phyloP scores from a whole-genome alignment of 2,888 invertebrate species.

The Caradrina clavipalpis region DNA sequence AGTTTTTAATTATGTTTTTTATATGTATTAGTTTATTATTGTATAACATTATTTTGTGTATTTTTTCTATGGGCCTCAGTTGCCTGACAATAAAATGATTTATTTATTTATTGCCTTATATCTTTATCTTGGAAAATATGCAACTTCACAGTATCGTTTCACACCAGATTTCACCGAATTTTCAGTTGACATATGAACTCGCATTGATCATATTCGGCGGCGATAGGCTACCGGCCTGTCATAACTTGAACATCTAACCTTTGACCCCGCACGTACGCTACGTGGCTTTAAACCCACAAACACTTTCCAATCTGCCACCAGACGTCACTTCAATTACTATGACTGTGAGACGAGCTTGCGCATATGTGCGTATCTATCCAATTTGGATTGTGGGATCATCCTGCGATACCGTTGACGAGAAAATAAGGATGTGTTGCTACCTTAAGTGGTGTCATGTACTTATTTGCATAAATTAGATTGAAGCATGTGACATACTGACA shows the following conservation, averaged over 20 bases:
- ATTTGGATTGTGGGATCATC: conserved; percentile 39
- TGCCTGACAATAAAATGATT: too few relatives aligned
- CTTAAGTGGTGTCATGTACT: conserved; percentile 20
- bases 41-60: too few relatives aligned
- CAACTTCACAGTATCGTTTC: background rate
- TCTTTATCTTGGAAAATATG: background rate
- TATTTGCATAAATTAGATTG: conserved; percentile 10
- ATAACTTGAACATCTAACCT: conserved; percentile 38
- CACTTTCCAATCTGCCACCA: conserved; percentile 31
- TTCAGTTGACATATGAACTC: conserved; percentile 21
- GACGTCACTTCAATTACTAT: conserved; percentile 38
- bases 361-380: conserved; percentile 31
- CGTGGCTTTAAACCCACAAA: conserved; percentile 39
- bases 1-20: too few relatives aligned
- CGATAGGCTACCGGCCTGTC: conserved; percentile 28
- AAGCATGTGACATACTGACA: background rate
- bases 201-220: conserved; percentile 23
- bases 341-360: background rate
- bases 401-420: conserved; percentile 33
- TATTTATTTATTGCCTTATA: background rate
- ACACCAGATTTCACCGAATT: conserved; percentile 1
- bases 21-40: too few relatives aligned
- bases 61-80: too few relatives aligned
- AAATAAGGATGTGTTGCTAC: conserved; percentile 28
- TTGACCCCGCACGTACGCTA: conserved; percentile 26